These are phyloP conservation scores for Chesias legatella DNA, from an alignment of 2,888 invertebrate species.

Conservation along the genomic window DNA sequence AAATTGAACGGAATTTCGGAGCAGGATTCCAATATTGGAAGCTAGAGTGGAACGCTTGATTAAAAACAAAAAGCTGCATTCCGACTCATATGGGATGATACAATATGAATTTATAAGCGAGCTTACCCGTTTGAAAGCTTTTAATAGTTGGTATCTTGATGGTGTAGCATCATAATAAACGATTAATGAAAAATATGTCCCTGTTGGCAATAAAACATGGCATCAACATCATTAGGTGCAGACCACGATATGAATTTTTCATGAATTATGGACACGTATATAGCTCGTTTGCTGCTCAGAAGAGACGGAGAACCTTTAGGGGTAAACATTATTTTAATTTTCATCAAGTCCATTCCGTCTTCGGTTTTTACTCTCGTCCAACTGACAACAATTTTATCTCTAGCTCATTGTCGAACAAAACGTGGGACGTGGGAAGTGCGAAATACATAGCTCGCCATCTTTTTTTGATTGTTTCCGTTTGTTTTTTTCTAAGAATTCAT, in stretches of 20 bases:
- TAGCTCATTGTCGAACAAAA: constrained; percentile 38
- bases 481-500: constrained; percentile 3
- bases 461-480: constrained; percentile 28
- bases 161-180: constrained; percentile 55
- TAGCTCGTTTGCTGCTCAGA: constrained; percentile 52
- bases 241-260: constrained; percentile 74
- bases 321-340: constrained; percentile 55
- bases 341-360: constrained; percentile 51
- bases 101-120: constrained; percentile 22
- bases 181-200: constrained; percentile 72
- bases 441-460: constrained; percentile 36
- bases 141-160: constrained; percentile 31
- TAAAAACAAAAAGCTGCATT: constrained; percentile 11
- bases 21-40: constrained; percentile 18
- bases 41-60: constrained; percentile 9
- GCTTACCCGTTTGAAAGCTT: constrained; percentile 12
- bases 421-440: no score
- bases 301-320: constrained; percentile 39
- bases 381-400: constrained; percentile 57
- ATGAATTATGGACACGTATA: constrained; percentile 69
- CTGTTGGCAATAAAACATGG: constrained; percentile 68
- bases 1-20: constrained; percentile 18
- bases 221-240: constrained; percentile 71
- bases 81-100: constrained; percentile 5
- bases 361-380: constrained; percentile 52